Conservation (phyloP, 2,113 vertebrate genomes). For the Xiphophorus maculatus region DNA sequence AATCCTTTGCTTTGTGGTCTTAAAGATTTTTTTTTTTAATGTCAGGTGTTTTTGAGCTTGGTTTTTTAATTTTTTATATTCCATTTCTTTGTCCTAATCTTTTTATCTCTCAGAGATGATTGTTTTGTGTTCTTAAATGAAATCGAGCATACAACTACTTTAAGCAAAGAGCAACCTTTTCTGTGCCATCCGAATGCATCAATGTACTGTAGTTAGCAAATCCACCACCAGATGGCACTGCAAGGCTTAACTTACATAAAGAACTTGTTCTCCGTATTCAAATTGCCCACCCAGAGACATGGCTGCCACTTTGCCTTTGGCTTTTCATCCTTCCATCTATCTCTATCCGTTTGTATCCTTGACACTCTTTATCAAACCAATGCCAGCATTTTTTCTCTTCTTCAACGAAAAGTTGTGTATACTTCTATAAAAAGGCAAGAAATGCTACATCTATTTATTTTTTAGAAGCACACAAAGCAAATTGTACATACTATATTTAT, state of each 20-base stretch:
- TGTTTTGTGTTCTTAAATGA: constrained; percentile 35
- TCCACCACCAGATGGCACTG: constrained; percentile 59
- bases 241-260: constrained; percentile 32
- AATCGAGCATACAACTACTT: constrained; percentile 40
- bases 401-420: constrained; percentile 77
- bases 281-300: constrained; percentile 3
- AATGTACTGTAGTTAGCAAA: constrained; percentile 70
- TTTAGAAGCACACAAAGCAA: constrained; percentile 82
- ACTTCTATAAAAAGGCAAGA: constrained; percentile 77
- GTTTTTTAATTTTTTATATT: constrained; percentile 8
- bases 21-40: constrained; percentile 20
- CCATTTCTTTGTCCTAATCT: constrained; percentile 45
- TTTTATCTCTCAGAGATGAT: constrained; percentile 42
- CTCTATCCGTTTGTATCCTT: constrained; percentile 38
- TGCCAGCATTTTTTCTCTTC: constrained; percentile 64
- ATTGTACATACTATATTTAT: constrained; percentile 87
- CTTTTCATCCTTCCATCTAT: constrained; percentile 43
- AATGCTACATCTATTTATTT: constrained; percentile 84
- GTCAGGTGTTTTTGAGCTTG: constrained; percentile 30
- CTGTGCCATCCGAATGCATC: constrained; percentile 45
- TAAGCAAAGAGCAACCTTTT: constrained; percentile 35
- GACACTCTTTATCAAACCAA: constrained; percentile 51
- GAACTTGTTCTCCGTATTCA: constrained; percentile 35
- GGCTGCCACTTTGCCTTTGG: constrained; percentile 5
- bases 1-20: constrained; percentile 24